Base-by-base conservation (phyloP, 2,888 invertebrate genomes). In the Meta bourneti region DNA sequence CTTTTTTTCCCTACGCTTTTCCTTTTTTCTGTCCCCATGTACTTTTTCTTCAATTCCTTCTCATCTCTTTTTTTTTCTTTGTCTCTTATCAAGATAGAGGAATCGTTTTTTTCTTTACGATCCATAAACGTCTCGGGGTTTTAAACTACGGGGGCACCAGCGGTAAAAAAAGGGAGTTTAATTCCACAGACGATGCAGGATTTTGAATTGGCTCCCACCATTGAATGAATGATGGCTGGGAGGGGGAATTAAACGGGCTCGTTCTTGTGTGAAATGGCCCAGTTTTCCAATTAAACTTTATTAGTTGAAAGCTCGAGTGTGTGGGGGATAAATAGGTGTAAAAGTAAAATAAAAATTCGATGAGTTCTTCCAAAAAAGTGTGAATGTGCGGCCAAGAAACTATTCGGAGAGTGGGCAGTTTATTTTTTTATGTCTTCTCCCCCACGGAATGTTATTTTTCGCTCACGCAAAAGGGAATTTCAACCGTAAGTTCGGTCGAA, bases 261-360 rank as follows among this genome's bases (percentile, higher is more conserved):
- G 72, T 51, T 87, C 86, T 82, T 20, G 72, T 87, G 91, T 87
- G 83, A 87, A 91, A 91, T 87, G 82, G 78, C 71, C 81, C 86
- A 81, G 71, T 82, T 82, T 91, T 91, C 87, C 87, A 91, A 91
- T 91, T 91, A 91, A 91, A 91, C 87, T 91, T 87, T 91, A 91
- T 91, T 91, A 91, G 91, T 88, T 78, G 84, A 75, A 84, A 83
- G 72, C 72, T 34, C 85, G 69, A 9, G 52, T 69, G 71, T 51
- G 83, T 13, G 9, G 79, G 87, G 70, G 78, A 72, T 72, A 78
- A 72, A 87, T 78, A 78, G 51, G 20, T 54, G 70, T 61, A 72
- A 85, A 77, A 81, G 61, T 61, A 61, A 16, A 61, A 61, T 16
- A 61, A 61, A 34, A 34, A 9, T 52, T 78, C 70, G 20, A 70